Conservation (phyloP, 2,888 invertebrate species). For the Heteromurus nitidus region DNA sequence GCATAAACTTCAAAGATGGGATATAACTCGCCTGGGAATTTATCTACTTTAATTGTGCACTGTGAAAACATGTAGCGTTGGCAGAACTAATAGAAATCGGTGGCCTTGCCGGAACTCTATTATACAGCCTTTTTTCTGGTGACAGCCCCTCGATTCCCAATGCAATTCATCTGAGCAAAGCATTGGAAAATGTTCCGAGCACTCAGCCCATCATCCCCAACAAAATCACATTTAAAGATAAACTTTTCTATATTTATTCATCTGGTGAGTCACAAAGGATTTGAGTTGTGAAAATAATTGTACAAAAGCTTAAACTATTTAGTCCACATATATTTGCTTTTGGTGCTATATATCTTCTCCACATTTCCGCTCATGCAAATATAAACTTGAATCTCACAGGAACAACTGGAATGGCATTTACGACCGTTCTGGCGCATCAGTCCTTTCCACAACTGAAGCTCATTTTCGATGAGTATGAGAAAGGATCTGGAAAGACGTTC, state of each 20-base stretch:
- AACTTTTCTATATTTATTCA: conserved; percentile 95
- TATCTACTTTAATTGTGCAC: no score
- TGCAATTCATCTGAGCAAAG: neutral
- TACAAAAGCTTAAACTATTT: no score
- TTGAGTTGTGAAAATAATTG: no score
- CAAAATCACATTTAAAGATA: conserved; percentile 81
- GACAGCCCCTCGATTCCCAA: conserved; percentile 6
- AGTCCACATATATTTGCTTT: no score
- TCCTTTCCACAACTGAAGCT: conserved; percentile 83
- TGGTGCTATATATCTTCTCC: no score
- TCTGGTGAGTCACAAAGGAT: conserved; percentile 80
- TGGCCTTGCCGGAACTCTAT: conserved; percentile 41
- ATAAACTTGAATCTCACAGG: no score
- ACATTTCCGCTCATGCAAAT: no score
- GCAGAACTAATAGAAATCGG: conserved; percentile 48
- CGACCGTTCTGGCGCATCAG: conserved; percentile 83
- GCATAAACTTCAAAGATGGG: no score
- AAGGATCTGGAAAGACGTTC: conserved; percentile 83
- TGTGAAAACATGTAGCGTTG: conserved; percentile 44
- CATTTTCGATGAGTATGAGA: conserved; percentile 85
- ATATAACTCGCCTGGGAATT: no score
- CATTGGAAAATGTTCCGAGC: neutral
- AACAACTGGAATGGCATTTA: conserved; percentile 78
- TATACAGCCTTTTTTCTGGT: conserved; percentile 41
- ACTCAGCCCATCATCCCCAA: neutral